These are phyloP conservation scores for Magallana nippona DNA, from an alignment of 2,888 invertebrate genomes.

Conservation along the genomic window DNA sequence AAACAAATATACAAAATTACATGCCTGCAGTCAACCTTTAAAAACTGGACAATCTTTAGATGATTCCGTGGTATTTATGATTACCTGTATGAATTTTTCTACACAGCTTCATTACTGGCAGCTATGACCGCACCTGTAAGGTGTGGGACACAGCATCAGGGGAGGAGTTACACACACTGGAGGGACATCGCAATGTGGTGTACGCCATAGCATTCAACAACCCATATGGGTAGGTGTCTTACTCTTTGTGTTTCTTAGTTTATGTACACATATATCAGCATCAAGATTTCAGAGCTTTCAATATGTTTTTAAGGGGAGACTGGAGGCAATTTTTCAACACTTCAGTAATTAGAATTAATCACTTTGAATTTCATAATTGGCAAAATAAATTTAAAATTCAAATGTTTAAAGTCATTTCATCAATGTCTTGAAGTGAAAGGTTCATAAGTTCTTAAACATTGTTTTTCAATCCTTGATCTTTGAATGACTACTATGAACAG, in stretches of 20 bases:
- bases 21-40: background rate
- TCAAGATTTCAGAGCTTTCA: no score
- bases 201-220: conserved; percentile 88
- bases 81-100: conserved; percentile 41
- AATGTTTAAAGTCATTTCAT: no score
- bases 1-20: no score
- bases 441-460: no score
- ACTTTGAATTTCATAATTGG: no score
- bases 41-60: background rate
- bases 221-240: conserved; percentile 85
- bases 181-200: conserved; percentile 90
- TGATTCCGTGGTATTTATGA: background rate
- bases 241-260: no score
- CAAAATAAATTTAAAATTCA: no score
- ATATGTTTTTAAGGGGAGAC: no score
- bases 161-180: conserved; percentile 85
- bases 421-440: no score
- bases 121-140: conserved; percentile 91
- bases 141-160: conserved; percentile 88
- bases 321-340: no score
- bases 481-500: background rate
- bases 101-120: conserved; percentile 88
- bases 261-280: no score
- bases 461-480: background rate
- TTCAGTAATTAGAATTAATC: no score